Base-by-base conservation (phyloP, 2,797 vertebrate genomes). In the Pipistrellus kuhlii region DNA sequence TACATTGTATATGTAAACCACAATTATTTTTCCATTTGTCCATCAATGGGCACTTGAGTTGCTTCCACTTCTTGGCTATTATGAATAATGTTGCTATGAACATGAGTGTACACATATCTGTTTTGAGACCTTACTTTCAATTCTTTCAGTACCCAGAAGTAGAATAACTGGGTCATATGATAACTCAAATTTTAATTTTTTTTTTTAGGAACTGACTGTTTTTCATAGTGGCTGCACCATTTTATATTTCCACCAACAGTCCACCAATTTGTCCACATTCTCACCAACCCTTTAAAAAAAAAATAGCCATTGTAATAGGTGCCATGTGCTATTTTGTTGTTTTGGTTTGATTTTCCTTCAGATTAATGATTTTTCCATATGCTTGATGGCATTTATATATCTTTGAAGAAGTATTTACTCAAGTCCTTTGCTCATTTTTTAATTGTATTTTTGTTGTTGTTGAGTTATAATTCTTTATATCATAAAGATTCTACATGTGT, bases 311-410 rank as follows among this genome's bases (percentile, higher is more conserved):
- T 93, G 41, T 35, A 77, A 51, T 71, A 53, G 41, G 6, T 59
- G 4, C 57, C 20, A 77, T 32, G 41, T 69, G 32, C n/a, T 83
- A 69, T 12, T 13, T 84, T 77, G 27, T 84, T 77, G 27, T 77
- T 89, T 78, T 68, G 18, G 66, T 93, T 69, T 89, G 44, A 35
- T 93, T 77, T 85, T 17, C 23, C 21, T 68, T 35, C 57, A 85
- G 10, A 35, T 66, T 35, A 77, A 18, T 91, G 81, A 51, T 64
- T 9, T 53, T 53, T 48, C 66, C 23, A 66, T 66, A 46, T 83
- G 25, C 6, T 68, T 77, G 44, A 21, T 30, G 32, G 35, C 27
- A 44, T 75, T 64, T 91, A 20, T 75, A 11, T 62, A 81, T 72
- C 41, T 90, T 81, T 59, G 41, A 57, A 46, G 76, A 73, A 66